Conservation (phyloP, 53 echinoderm and acorn worm genomes). For the Astropecten irregularis region DNA sequence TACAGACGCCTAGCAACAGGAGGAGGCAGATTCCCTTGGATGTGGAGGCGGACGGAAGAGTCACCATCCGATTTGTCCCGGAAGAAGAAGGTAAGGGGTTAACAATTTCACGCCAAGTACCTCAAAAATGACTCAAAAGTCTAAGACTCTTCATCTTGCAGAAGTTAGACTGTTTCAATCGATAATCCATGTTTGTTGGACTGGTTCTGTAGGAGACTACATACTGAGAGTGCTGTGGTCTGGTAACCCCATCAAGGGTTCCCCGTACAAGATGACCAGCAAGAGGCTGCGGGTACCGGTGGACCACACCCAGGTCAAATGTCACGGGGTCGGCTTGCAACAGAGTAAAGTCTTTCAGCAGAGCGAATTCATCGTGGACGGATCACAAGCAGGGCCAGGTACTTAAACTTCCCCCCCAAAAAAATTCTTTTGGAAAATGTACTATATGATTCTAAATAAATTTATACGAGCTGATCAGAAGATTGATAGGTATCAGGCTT, state of each 20-base stretch:
- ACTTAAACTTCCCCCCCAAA: not conserved
- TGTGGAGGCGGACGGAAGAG: constrained; percentile 57
- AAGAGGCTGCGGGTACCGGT: constrained; percentile 72
- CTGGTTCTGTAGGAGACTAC: constrained; percentile 67
- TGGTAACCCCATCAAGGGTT: constrained; percentile 75
- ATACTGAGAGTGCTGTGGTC: constrained; percentile 72
- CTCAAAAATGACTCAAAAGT: too few relatives aligned
- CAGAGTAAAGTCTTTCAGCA: constrained; percentile 61
- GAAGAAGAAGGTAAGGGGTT: constrained; percentile 85
- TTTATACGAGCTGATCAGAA: too few relatives aligned
- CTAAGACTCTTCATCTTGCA: not conserved
- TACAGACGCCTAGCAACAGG: constrained; percentile 68
- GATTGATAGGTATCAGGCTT: too few relatives aligned
- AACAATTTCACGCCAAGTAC: too few relatives aligned
- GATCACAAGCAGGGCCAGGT: constrained; percentile 88
- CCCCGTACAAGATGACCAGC: constrained; percentile 73
- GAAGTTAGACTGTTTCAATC: not conserved
- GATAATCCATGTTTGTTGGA: not conserved
- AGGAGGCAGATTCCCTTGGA: constrained; percentile 67
- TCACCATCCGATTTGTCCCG: constrained; percentile 67
- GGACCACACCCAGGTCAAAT: constrained; percentile 74
- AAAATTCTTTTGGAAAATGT: not conserved
- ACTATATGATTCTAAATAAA: not conserved
- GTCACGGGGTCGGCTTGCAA: constrained; percentile 69
- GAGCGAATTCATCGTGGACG: constrained; percentile 88